Evolutionary conservation across 2,797 vertebrate species (phyloP), one percentile per base, ranked within the genome.

Genomic region (Scyliorhinus canicula): DNA sequence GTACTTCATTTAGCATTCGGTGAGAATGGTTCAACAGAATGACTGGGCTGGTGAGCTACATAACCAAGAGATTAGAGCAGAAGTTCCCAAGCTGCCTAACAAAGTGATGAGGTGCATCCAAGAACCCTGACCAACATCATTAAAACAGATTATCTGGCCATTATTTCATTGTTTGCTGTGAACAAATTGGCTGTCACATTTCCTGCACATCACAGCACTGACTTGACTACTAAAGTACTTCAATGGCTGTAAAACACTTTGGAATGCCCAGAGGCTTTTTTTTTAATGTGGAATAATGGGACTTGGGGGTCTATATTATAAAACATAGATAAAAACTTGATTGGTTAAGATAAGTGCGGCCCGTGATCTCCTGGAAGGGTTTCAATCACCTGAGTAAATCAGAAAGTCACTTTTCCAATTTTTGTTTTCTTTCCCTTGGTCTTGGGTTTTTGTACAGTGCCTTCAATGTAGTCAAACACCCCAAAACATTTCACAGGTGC

Each of bases 1-100:
- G 95, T 97, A 44, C 95, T 97, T 95, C 95, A 95, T 35, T 0
- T 97, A 40, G 44, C 96, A 28, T 0, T 97, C 1, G 97, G 97
- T 98, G 96, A 97, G 96, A 28, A 31, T 26, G 19, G 7, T 55
- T 40, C 88, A 91, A 88, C 85, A 88, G 9, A 26, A 7, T 21
- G 24, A 11, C 1, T 8, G 14, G 8, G 8, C 24, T 26, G n/a
- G 16, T 44, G n/a, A 60, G n/a, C 88, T 44, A 12, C n/a, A 9
- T 1, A 63, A 11, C 21, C 88, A n/a, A 63, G 2, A 91, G 19
- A 19, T 2, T 19, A 0, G n/a, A 65, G 88, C 57, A 65, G 19
- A 40, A 3, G 88, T 40, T 91, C n/a, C 88, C 88, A 40, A 40
- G 44, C 60, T 65, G 85, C 19, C 74, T 16, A 40, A 1, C 40